Conservation (phyloP, 2,797 vertebrate genomes). For the Sitta carolinensis region DNA sequence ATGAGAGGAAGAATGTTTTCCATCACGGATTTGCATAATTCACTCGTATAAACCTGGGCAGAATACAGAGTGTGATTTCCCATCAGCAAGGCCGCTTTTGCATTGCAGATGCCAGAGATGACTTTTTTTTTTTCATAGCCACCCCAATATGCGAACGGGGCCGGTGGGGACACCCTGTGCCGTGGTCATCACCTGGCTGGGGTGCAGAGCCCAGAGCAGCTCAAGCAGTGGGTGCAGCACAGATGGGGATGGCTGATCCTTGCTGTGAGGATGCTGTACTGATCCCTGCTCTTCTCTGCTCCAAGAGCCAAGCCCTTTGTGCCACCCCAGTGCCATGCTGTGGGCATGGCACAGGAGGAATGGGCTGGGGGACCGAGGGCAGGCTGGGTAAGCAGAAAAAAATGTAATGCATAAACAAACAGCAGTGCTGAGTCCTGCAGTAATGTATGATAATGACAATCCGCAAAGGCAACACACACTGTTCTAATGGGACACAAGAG, state of each 20-base stretch:
- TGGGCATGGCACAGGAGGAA: not conserved
- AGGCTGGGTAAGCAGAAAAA: constrained; percentile 15
- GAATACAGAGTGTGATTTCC: constrained; percentile 72
- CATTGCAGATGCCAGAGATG: constrained; percentile 39
- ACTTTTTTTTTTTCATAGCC: not conserved
- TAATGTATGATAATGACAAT: constrained; percentile 61
- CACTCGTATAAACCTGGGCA: constrained; percentile 78
- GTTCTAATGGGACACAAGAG: constrained; percentile 65
- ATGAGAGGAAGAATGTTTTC: constrained; percentile 80
- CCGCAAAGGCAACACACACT: constrained; percentile 51
- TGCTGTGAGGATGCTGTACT: not conserved
- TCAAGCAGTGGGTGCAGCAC: not conserved
- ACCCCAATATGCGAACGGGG: not conserved
- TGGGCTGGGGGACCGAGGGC: not conserved
- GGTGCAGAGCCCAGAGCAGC: not conserved
- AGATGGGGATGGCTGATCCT: not conserved
- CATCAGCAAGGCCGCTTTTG: constrained; percentile 48
- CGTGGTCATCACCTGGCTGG: accelerated
- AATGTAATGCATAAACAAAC: constrained; percentile 55
- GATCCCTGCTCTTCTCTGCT: not conserved
- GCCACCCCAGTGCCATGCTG: not conserved
- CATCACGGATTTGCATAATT: constrained; percentile 83
- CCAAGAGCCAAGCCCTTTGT: not conserved
- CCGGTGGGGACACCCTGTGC: not conserved
- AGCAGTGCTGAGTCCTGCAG: constrained; percentile 44